Evolutionary conservation across 2,888 invertebrate species (phyloP), one percentile per base, ranked within the genome.

Genomic region (Sinotaia quadrata): DNA sequence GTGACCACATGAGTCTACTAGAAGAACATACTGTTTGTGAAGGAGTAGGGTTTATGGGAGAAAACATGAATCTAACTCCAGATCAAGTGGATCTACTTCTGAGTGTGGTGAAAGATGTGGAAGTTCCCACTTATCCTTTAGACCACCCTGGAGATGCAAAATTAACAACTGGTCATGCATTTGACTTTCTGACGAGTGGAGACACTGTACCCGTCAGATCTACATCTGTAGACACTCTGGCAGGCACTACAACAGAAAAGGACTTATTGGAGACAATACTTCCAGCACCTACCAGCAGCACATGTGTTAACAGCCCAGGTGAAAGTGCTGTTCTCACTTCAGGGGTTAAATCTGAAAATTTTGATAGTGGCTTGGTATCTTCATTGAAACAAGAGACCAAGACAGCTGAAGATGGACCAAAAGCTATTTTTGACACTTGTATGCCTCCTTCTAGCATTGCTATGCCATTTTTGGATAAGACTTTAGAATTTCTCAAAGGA

Each of bases 41-140:
- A 33, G 69, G 72, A 4, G 61, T 69, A 15, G 71, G 69, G 52
- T 62, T 73, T 29, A 72, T 75, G 62, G 77, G 77, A 37, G 81
- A 80, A 59, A 78, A 79, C 58, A 76, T 80, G 71, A 78, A 74
- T 58, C 68, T 84, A n/a, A 83, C 84, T 0, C 78, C 78, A 41
- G 84, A 84, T 68, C 82, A 83, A 68, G 81, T 83, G 24, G 68
- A 72, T 41, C 54, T 74, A 37, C 61, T 76, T 10, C 37, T 76
- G 29, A 81, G 77, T 79, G 82, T 82, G 56, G 78, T 84, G 29
- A 80, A 83, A 59, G 81, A 81, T 62, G 82, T 82, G 5, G 78
- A 81, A 34, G 78, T 66, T 47, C 52, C 61, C 12, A 56, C 34
- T 41, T 54, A 54, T 18, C 24, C 24, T 24, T 31, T 29, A 7